Conservation (phyloP, 2,888 invertebrate genomes). For the Lasioglossum marginatum region DNA sequence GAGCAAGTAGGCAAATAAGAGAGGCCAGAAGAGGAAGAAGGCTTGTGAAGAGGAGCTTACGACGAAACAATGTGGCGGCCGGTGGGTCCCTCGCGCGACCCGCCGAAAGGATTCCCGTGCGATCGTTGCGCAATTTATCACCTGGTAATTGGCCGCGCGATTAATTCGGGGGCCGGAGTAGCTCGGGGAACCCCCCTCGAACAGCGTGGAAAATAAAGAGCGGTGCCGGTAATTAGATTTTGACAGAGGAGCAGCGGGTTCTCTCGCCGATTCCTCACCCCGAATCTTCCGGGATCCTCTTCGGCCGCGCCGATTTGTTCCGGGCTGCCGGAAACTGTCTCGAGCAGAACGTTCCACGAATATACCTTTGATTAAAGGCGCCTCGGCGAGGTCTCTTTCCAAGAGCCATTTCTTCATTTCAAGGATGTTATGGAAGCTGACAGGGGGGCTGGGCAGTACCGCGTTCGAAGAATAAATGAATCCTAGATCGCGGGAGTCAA, state of each 20-base stretch:
- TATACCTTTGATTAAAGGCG: background rate
- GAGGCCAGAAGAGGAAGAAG: slow-evolving; percentile 7
- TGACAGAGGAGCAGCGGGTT: background rate
- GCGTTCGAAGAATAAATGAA: slow-evolving; percentile 5
- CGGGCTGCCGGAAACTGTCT: background rate
- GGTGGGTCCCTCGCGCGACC: background rate
- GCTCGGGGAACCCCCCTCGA: background rate
- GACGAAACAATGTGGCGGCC: background rate
- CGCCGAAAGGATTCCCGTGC: background rate
- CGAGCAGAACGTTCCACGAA: background rate
- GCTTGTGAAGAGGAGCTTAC: background rate
- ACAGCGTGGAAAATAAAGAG: background rate
- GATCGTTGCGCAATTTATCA: slow-evolving; percentile 45
- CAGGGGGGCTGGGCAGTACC: background rate
- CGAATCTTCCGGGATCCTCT: background rate
- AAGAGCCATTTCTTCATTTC: background rate
- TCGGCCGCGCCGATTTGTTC: background rate
- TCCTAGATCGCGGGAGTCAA: slow-evolving; percentile 4
- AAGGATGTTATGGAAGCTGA: slow-evolving; percentile 7
- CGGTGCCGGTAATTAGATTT: slow-evolving; percentile 1
- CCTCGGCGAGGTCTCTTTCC: background rate
- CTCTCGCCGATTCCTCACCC: background rate
- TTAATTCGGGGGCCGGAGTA: slow-evolving; percentile 32
- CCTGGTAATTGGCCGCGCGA: slow-evolving; percentile 39
- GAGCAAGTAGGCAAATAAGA: slow-evolving; percentile 31